These are phyloP conservation scores for Acleris laterana DNA, from an alignment of 2,888 invertebrate species.

Conservation along the genomic window DNA sequence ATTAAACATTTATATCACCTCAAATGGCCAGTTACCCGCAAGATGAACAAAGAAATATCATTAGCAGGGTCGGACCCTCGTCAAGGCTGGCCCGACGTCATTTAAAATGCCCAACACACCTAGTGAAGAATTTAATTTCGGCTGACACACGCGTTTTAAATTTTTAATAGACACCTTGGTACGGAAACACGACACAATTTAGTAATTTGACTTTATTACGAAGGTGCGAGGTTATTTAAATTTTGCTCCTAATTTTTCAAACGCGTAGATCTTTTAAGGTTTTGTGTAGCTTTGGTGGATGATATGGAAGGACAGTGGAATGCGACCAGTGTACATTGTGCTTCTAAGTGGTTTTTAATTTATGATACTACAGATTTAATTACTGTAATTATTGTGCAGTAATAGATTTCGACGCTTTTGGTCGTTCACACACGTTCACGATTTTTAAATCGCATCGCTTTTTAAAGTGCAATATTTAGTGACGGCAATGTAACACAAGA, in stretches of 20 bases:
- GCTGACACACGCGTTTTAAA: conserved; percentile 46
- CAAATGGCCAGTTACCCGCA: conserved; percentile 31
- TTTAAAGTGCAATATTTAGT: too few species aligned
- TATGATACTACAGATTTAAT: too few species aligned
- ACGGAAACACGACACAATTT: conserved; percentile 34
- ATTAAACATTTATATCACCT: conserved; percentile 34
- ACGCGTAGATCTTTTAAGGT: neutral
- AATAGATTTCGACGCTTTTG: too few species aligned
- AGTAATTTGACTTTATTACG: conserved; percentile 15
- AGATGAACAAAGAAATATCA: conserved; percentile 41
- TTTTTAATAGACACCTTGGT: conserved; percentile 50
- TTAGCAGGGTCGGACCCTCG: conserved; percentile 40
- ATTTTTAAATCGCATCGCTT: too few species aligned
- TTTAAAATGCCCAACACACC: conserved; percentile 60
- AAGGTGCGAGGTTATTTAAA: conserved; percentile 10
- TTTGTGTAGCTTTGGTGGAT: neutral
- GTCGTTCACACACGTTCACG: too few species aligned
- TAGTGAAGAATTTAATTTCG: conserved; percentile 55
- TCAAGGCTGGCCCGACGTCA: conserved; percentile 48
- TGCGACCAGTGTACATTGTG: too few species aligned
- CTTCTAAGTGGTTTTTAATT: too few species aligned
- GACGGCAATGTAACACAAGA: too few species aligned
- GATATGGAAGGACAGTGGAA: too few species aligned
- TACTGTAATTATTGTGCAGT: too few species aligned
- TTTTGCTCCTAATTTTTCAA: neutral